Evolutionary conservation across 2,888 invertebrate species (phyloP), one percentile per base, ranked within the genome.

Genomic region (Periphyllus acericola): DNA sequence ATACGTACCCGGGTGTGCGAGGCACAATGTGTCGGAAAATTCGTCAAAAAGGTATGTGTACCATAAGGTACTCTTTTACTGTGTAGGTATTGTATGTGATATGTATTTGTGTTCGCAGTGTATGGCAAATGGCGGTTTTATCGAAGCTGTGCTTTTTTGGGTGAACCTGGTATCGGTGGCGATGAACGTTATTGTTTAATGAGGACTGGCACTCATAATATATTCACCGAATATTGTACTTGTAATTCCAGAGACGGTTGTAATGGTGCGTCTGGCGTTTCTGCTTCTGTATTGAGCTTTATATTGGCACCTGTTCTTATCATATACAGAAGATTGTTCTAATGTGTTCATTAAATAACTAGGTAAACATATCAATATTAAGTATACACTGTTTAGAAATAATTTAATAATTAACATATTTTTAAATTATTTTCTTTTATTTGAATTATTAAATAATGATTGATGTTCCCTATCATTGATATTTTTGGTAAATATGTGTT

Each of bases 241-340:
- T 98, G 98, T 90, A 96, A 96, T 90, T 96, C 96, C 91, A 97
- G 97, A 92, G 97, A 98, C 91, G 97, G 97, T 0, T 98, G 98
- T 91, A 98, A 98, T 91, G 92, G 94, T 3, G 95, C 95, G 0
- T 75, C 82, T 19, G n/a, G n/a, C 8, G 9, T 89, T 40, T 74
- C 83, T 21, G 72, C 36, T 79, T 89, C 89, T 5, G 6, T 80
- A 32, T 60, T 84, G 40, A 36, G 52, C 34, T 78, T 88, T 14
- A 34, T 76, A 32, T 68, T 80, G 55, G 76, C 52, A 46, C 75
- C 88, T 21, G 11, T 34, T 72, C 25, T 87, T 87, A 74, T 76
- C 9, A n/a, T 81, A 74, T 81, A 32, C 19, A 74, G 60, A 66
- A 81, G 40, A 74, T 32, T 87, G n/a, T 17, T 40, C 14, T 87